phyloP scores from a whole-genome alignment of 2,888 invertebrate genomes.

The Operophtera brumata region DNA sequence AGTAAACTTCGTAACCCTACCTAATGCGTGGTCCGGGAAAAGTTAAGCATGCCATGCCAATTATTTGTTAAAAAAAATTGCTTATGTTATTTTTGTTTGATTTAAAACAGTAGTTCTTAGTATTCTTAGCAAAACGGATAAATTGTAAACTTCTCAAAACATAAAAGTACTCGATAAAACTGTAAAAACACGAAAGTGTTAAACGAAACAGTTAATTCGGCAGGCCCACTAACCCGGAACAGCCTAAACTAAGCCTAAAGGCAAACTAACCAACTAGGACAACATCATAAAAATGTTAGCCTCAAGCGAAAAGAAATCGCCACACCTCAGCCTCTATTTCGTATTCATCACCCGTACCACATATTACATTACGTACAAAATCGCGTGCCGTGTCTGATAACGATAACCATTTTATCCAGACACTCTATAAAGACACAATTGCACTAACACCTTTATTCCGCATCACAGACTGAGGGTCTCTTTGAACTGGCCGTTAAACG shows the following conservation, averaged over 20 bases:
- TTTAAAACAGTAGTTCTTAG: no score
- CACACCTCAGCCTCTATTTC: conserved; percentile 63
- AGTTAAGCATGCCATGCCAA: no score
- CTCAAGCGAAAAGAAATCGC: conserved; percentile 58
- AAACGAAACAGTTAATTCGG: conserved; percentile 30
- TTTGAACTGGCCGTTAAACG: conserved; percentile 40
- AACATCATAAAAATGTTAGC: conserved; percentile 38
- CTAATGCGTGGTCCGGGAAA: no score
- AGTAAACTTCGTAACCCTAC: no score
- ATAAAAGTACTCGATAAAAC: conserved; percentile 3
- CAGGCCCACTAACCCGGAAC: conserved; percentile 31
- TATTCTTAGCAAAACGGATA: no score
- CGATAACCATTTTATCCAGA: conserved; percentile 47
- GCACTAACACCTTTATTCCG: conserved; percentile 2
- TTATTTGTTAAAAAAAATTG: no score
- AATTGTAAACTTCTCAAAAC: neutral
- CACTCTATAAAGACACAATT: conserved; percentile 23
- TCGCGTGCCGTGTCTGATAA: conserved; percentile 69
- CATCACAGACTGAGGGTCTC: conserved; percentile 31
- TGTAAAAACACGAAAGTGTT: conserved; percentile 26
- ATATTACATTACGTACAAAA: conserved; percentile 72
- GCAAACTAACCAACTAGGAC: conserved; percentile 37
- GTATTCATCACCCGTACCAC: conserved; percentile 67
- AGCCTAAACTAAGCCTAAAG: conserved; percentile 31
- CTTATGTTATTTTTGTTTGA: no score